These are phyloP conservation scores for Alaudala cheleensis DNA, from an alignment of 2,113 vertebrate species.

Conservation along the genomic window DNA sequence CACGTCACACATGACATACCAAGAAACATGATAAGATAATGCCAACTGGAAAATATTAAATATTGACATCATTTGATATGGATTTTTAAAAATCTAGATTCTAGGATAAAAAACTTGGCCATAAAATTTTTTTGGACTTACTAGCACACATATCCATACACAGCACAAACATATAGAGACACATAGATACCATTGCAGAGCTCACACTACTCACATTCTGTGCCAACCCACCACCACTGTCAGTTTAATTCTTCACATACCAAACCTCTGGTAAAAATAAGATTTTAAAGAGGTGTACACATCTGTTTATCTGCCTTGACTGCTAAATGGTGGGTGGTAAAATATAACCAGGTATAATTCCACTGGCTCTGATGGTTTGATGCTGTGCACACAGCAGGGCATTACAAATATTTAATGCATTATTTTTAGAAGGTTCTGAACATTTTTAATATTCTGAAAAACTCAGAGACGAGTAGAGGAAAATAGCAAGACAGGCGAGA, in stretches of 20 bases:
- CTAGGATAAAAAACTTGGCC: not conserved
- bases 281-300: not conserved
- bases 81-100: not conserved
- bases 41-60: not conserved
- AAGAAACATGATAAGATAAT: not conserved
- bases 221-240: not conserved
- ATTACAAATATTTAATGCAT: not conserved
- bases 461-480: not conserved
- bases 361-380: not conserved
- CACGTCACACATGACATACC: fast-evolving
- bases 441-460: not conserved
- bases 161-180: not conserved
- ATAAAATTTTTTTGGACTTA: no score
- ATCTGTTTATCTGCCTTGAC: not conserved
- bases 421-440: not conserved
- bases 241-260: not conserved
- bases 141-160: no score
- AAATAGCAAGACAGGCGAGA: not conserved
- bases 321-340: not conserved
- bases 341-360: not conserved
- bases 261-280: not conserved
- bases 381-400: not conserved
- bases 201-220: not conserved
- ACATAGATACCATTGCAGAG: not conserved
- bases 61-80: not conserved